Conservation (phyloP, 2,113 vertebrate genomes). For the Platycercus adscitus region DNA sequence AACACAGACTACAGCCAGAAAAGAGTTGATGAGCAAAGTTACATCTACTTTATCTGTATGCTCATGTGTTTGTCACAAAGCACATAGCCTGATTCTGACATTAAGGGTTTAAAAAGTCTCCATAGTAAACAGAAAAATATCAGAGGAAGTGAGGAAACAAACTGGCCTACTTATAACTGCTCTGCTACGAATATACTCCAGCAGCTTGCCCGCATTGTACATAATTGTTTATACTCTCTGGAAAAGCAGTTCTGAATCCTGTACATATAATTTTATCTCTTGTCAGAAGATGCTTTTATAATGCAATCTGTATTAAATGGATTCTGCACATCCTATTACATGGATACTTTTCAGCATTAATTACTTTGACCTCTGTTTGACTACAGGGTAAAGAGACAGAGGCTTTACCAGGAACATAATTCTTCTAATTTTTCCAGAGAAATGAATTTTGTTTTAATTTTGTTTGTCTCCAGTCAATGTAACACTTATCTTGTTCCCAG, state of each 20-base stretch:
- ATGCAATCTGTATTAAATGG: neutral
- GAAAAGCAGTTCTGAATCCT: neutral
- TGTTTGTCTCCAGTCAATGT: neutral
- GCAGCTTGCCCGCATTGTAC: neutral
- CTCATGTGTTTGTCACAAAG: neutral
- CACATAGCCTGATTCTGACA: neutral
- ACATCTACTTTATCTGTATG: neutral
- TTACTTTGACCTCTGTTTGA: slow-evolving; percentile 8
- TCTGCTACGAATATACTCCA: neutral
- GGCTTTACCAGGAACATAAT: neutral
- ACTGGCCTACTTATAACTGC: neutral
- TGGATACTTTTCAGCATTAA: neutral
- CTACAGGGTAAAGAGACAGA: neutral
- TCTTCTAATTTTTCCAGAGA: neutral
- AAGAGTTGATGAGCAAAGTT: neutral
- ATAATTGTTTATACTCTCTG: neutral
- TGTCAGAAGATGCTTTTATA: slow-evolving; percentile 8
- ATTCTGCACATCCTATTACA: neutral
- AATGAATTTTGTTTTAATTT: neutral
- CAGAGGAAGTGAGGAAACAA: neutral
- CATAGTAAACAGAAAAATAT: neutral
- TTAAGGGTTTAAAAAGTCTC: neutral
- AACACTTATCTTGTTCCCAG: neutral
- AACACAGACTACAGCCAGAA: neutral
- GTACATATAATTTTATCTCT: neutral